Conservation (phyloP, 2,113 vertebrate genomes). For the Prolemur simus region DNA sequence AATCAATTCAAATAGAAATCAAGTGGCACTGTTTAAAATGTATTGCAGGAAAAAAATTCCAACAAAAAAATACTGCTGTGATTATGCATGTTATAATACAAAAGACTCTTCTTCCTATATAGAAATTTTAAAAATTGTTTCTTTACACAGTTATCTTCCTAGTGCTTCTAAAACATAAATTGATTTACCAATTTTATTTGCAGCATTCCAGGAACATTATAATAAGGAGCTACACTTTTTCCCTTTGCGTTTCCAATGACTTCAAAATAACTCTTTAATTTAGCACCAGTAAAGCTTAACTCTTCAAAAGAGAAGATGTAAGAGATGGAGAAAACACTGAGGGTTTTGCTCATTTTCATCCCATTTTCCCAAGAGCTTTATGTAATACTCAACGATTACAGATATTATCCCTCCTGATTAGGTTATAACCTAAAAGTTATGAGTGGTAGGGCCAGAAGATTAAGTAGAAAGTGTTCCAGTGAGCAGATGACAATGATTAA, state of each 20-base stretch:
- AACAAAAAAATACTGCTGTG: neutral
- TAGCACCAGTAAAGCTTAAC: conserved; percentile 7
- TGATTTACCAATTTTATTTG: conserved; percentile 22
- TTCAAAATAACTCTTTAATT: conserved; percentile 49
- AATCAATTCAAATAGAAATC: neutral
- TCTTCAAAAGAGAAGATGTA: neutral
- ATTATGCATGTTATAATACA: neutral
- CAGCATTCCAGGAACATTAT: conserved; percentile 9
- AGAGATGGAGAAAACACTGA: conserved; percentile 36
- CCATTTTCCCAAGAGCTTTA: neutral
- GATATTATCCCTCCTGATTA: neutral
- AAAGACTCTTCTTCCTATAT: neutral
- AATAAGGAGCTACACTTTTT: conserved; percentile 1
- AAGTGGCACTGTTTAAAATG: conserved; percentile 17
- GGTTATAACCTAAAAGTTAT: neutral
- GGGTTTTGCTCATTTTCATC: neutral
- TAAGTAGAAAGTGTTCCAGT: neutral
- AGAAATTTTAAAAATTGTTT: conserved; percentile 8
- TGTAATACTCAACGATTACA: neutral
- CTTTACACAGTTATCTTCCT: neutral
- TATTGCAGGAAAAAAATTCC: neutral
- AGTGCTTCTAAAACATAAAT: neutral
- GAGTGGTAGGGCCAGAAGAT: neutral
- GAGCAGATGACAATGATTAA: neutral
- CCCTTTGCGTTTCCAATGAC: neutral